Base-by-base conservation (phyloP, 2,888 invertebrate species). In the Chloroclystis v-ata region DNA sequence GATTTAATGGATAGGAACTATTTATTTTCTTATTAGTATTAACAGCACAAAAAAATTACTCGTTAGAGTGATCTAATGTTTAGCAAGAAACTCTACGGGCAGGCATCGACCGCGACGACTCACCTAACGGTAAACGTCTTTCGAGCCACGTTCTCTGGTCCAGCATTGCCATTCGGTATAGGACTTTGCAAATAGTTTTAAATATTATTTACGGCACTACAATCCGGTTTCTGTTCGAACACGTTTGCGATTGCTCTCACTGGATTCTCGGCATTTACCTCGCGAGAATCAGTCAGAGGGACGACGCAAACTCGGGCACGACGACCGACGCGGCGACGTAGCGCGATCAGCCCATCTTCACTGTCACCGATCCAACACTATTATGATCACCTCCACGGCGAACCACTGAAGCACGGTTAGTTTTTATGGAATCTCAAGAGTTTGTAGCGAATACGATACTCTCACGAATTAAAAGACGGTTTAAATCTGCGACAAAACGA, bases 241-340 rank as follows among this genome's bases (percentile, higher is more conserved):
- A 82, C 82, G 80, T 82, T 79, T 75, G 74, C 77, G 72, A 74
- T 75, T 67, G 72, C 65, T 74, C 71, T 70, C 68, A 67, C 71
- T 77, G 71, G 70, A 79, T 78, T 75, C 72, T 75, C 75, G 70
- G 71, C 73, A 78, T 78, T 82, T 83, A 83, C 82, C 82, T 85
- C 75, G 75, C 75, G 73, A 79, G 79, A 78, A 72, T 70, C 74
- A 71, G 76, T 70, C 74, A 71, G 76, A 78, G 78, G 78, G 79
- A 77, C 80, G 76, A 79, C 80, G 78, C 78, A 77, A 79, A 74
- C 76, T 78, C 76, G 73, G 76, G 77, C 77, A 77, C 75, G 75
- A 78, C 76, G 77, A 33, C 10, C 76, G 77, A 33, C 10, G 32
- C 26, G 26, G 76, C 71, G 67, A 68, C 67, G 77, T 72, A 75